These are phyloP conservation scores for Enteromius mattozi DNA, from an alignment of 2,797 vertebrate genomes.

Conservation along the genomic window DNA sequence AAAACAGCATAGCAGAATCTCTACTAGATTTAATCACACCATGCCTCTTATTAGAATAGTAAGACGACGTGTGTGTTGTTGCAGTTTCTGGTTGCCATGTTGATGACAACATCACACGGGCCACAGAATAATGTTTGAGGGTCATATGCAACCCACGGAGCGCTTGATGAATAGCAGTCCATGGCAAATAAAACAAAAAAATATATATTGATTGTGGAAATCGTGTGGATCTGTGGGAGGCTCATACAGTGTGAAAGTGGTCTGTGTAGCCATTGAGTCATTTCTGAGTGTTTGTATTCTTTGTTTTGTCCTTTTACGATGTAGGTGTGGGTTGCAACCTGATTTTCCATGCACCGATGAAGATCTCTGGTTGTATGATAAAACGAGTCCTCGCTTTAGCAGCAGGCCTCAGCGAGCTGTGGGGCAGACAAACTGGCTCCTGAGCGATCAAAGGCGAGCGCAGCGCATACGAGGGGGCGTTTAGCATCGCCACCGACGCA, in stretches of 20 bases:
- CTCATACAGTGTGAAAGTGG: slow-evolving; percentile 49
- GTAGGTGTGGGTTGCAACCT: slow-evolving; percentile 51
- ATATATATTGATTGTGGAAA: slow-evolving; percentile 47
- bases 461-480: slow-evolving; percentile 40
- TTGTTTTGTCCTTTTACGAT: slow-evolving; percentile 46
- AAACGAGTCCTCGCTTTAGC: slow-evolving; percentile 47
- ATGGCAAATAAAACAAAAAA: slow-evolving; percentile 17
- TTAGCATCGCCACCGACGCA: slow-evolving; percentile 72
- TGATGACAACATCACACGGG: slow-evolving; percentile 3
- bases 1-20: neutral
- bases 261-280: slow-evolving; percentile 49
- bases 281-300: slow-evolving; percentile 28
- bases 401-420: slow-evolving; percentile 37
- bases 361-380: slow-evolving; percentile 54
- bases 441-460: slow-evolving; percentile 54
- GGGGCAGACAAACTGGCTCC: slow-evolving; percentile 52
- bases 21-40: neutral
- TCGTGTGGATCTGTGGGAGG: slow-evolving; percentile 44
- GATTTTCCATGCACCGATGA: slow-evolving; percentile 59
- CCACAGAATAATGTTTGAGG: neutral
- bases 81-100: slow-evolving; percentile 13
- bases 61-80: neutral
- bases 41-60: neutral
- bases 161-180: neutral
- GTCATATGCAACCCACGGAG: neutral